These are phyloP conservation scores for Cygnus olor DNA, from an alignment of 2,797 vertebrate genomes.

Conservation along the genomic window DNA sequence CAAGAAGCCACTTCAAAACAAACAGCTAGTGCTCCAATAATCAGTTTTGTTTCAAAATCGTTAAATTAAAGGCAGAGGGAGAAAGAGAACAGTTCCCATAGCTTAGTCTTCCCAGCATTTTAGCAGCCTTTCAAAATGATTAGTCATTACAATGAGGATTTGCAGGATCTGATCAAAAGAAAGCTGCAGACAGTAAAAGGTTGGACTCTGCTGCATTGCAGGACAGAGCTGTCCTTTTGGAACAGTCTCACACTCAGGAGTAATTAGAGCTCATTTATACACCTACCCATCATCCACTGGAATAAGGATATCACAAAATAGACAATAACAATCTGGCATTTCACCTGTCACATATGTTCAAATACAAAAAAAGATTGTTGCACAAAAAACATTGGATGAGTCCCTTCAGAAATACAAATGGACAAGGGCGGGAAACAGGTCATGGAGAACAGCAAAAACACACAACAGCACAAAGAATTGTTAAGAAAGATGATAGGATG, in stretches of 20 bases:
- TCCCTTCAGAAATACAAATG: background rate
- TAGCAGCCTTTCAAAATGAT: background rate
- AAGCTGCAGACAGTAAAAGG: background rate
- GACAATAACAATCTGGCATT: background rate
- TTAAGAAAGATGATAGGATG: constrained; percentile 26
- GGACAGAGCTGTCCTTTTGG: background rate
- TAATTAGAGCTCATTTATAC: constrained; percentile 6
- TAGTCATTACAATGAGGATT: background rate
- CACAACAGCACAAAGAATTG: background rate
- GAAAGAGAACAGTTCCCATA: background rate
- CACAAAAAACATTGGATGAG: background rate
- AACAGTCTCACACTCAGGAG: background rate
- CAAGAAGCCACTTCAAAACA: background rate
- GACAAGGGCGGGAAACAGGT: background rate
- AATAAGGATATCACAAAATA: background rate
- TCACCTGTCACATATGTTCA: background rate
- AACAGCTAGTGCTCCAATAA: background rate
- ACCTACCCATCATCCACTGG: background rate
- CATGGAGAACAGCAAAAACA: background rate
- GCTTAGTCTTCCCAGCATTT: background rate
- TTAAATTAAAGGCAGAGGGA: background rate
- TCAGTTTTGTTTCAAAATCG: background rate
- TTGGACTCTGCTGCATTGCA: background rate
- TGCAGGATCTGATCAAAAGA: background rate
- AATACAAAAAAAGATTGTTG: background rate